Percentiles rank a stretch among this genome's conserved stretches.
Conservation (phyloP, 37 sponge, comb jelly and placozoan species). For the Diacarnus erythraeanus region DNA sequence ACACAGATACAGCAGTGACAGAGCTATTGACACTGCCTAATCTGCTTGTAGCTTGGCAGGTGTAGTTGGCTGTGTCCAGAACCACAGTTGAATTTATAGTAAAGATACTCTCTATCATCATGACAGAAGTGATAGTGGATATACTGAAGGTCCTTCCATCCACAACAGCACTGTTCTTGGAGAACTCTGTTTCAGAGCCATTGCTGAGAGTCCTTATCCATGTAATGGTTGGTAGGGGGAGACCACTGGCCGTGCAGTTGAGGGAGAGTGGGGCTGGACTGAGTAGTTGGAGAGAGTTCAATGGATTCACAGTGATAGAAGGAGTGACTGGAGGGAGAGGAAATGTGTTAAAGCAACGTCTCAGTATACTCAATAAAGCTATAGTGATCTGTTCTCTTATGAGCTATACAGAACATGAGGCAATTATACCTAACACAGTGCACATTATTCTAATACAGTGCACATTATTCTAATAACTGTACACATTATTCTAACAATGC, state of each 20-base stretch:
- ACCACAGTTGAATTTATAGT: conserved; percentile 7
- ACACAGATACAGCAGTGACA: neutral
- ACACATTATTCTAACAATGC: no score
- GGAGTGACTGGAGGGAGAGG: conserved; percentile 46
- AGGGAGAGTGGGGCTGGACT: conserved; percentile 6
- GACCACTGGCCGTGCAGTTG: conserved; percentile 36
- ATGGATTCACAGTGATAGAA: conserved; percentile 1
- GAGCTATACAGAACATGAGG: no score
- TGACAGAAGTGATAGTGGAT: neutral
- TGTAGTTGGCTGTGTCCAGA: conserved; percentile 43
- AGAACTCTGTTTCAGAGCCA: conserved; percentile 17
- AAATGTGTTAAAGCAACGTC: no score
- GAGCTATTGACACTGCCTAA: neutral
- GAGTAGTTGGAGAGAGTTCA: neutral
- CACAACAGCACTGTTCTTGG: neutral
- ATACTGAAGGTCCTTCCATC: neutral
- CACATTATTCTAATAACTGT: no score
- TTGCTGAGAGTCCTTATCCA: conserved; percentile 30
- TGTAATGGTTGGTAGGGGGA: conserved; percentile 30
- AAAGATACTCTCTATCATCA: conserved; percentile 22
- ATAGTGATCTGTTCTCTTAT: no score
- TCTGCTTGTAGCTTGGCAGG: conserved; percentile 27
- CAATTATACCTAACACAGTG: no score
- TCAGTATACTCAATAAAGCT: no score
- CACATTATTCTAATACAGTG: no score